These are phyloP conservation scores for Callopanchax toddi DNA, from an alignment of 2,113 vertebrate genomes.

Conservation along the genomic window DNA sequence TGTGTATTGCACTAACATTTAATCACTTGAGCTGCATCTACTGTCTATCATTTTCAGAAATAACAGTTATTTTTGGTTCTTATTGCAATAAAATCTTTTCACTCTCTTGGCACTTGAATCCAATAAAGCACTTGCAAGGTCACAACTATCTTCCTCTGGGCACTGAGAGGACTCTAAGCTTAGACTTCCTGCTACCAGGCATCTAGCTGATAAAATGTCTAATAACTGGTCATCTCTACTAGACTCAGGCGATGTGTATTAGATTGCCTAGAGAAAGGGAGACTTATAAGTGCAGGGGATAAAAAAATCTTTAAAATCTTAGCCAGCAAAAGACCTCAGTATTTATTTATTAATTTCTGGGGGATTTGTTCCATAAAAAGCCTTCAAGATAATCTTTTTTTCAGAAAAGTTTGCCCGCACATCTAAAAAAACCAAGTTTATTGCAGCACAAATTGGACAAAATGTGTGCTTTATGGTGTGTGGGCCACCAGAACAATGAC, in stretches of 20 bases:
- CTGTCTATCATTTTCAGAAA: slow-evolving; percentile 31
- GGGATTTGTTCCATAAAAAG: slow-evolving; percentile 28
- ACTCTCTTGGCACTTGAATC: slow-evolving; percentile 57
- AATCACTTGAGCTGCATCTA: slow-evolving; percentile 49
- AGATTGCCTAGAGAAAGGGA: slow-evolving; percentile 54
- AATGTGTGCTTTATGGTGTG: slow-evolving; percentile 15
- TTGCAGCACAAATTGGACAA: slow-evolving; percentile 7
- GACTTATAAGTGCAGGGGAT: slow-evolving; percentile 42
- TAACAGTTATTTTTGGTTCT: slow-evolving; percentile 56
- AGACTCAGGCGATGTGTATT: slow-evolving; percentile 43
- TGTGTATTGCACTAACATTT: slow-evolving; percentile 47
- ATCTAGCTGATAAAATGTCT: slow-evolving; percentile 55
- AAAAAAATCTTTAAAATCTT: slow-evolving; percentile 57
- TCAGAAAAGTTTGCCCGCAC: slow-evolving; percentile 14
- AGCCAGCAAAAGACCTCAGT: slow-evolving; percentile 10
- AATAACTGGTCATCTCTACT: slow-evolving; percentile 68
- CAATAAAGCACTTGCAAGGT: slow-evolving; percentile 63
- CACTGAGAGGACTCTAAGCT: slow-evolving; percentile 37
- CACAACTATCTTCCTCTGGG: slow-evolving; percentile 48
- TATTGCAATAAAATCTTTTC: slow-evolving; percentile 54
- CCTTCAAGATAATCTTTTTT: slow-evolving; percentile 36
- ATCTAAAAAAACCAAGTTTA: slow-evolving; percentile 6
- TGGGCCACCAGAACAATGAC: background rate
- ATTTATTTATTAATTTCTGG: slow-evolving; percentile 27
- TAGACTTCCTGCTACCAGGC: slow-evolving; percentile 58